Evolutionary conservation across 2,888 invertebrate genomes (phyloP), one percentile per base, ranked within the genome.

Genomic region (Sympetrum striolatum): DNA sequence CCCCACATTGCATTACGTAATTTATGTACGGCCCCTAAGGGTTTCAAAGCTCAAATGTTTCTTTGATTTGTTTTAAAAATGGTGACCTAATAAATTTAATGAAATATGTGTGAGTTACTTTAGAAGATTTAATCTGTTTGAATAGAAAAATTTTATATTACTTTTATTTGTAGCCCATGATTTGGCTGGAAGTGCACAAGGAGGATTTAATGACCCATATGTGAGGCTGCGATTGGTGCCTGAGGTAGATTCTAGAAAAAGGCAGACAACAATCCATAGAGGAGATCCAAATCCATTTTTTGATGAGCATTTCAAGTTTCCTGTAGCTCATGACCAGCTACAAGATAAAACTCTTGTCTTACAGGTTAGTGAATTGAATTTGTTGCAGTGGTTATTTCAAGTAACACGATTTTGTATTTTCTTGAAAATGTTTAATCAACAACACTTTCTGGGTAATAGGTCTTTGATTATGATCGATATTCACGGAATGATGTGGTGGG

Each of bases 221-320:
- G 97, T 98, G 22, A 96, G 97, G 8, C 94, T 98, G 12, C 95
- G 96, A 80, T 94, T 98, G 25, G 94, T 96, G n/a, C 98, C 98
- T 0, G 97, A 97, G 93, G 97, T 98, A 25, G 98, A 98, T 94
- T 95, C 96, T 80, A 96, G 98, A 82, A 97, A 97, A 91, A 96
- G 98, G 6, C 98, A 98, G 94, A 98, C 98, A 0, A 96, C 96
- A 22, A 97, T 98, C 82, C 97, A 97, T 93, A 95, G 97, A 91
- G 97, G 97, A 93, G 97, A 98, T 92, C 96, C 97, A 14, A 97
- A 98, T 94, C 98, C 98, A 0, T 96, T 97, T 94, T 98, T 98
- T 94, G 97, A 98, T 94, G 98, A 98, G 93, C 97, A 97, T 93
- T 98, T 98, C 94, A 98, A 98, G 94, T 98, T 98, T 93, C 98